Percentiles rank a stretch among this genome's conserved stretches.
Evolutionary conservation across 2,113 vertebrate genomes (phyloP).

Genomic region (Lanius ludovicianus): DNA sequence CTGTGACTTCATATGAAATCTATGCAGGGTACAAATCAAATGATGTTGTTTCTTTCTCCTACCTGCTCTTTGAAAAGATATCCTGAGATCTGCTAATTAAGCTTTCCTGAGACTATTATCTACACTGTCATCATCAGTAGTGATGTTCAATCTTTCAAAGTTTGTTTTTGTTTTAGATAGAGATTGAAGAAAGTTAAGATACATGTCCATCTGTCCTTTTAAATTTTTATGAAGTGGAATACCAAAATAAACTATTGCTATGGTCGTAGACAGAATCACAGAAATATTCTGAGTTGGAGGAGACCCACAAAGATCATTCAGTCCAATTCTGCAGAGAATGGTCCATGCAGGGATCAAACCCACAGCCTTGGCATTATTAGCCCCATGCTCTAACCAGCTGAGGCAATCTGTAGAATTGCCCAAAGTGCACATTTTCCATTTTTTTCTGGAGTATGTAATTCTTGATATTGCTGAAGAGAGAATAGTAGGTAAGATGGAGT

Average conservation of each 20-base stretch:
- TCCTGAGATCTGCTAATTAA: not conserved
- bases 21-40: not conserved
- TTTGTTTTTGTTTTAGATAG: not conserved
- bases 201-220: not conserved
- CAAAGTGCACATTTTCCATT: not conserved
- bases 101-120: not conserved
- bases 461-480: not conserved
- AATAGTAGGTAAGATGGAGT: not conserved
- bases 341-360: not conserved
- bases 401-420: not conserved
- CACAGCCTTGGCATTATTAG: not conserved
- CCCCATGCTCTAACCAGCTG: not conserved
- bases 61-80: not conserved
- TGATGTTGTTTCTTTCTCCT: not conserved
- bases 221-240: not conserved
- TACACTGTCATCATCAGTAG: not conserved
- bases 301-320: not conserved
- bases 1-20: not conserved
- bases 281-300: not conserved
- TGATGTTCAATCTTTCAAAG: not conserved
- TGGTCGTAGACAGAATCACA: not conserved
- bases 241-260: accelerated
- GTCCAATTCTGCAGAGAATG: not conserved
- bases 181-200: not conserved
- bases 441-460: not conserved